A percentile compares a stretch with the other conserved stretches of the same genome.
phyloP scores from a whole-genome alignment of 2,113 vertebrate species.

The Salminus brasiliensis region DNA sequence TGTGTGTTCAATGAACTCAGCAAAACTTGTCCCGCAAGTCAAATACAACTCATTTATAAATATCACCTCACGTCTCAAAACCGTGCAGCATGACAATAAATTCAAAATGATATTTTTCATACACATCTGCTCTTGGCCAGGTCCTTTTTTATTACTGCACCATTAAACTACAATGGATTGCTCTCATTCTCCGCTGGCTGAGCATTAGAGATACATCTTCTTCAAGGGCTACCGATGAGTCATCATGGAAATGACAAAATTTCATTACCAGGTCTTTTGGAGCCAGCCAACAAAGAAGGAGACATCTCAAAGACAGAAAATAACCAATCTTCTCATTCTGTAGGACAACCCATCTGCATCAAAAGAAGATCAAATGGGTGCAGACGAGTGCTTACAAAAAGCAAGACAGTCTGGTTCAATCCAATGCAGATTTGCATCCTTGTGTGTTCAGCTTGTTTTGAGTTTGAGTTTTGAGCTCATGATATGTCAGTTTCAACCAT shows the following conservation, averaged over 20 bases:
- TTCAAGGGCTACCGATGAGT: conserved; percentile 24
- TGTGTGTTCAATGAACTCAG: background rate
- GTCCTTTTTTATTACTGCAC: background rate
- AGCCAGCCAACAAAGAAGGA: background rate
- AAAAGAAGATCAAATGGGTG: background rate
- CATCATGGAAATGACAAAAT: conserved; percentile 23
- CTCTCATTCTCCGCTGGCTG: background rate
- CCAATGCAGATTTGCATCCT: background rate
- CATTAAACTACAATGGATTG: background rate
- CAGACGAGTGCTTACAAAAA: background rate
- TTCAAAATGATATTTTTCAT: background rate
- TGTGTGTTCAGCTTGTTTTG: background rate
- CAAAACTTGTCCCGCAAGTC: background rate
- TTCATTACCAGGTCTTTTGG: conserved; percentile 29
- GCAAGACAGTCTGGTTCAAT: background rate
- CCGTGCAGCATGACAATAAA: background rate
- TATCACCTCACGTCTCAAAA: background rate
- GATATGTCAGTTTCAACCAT: background rate
- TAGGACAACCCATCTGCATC: background rate
- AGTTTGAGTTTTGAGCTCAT: background rate
- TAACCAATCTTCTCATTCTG: conserved; percentile 8
- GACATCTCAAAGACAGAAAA: conserved; percentile 5
- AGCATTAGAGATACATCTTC: conserved; percentile 23
- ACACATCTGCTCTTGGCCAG: background rate
- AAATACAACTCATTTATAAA: background rate